phyloP scores from a whole-genome alignment of 2,113 vertebrate genomes.

The Cryptotis parvus region DNA sequence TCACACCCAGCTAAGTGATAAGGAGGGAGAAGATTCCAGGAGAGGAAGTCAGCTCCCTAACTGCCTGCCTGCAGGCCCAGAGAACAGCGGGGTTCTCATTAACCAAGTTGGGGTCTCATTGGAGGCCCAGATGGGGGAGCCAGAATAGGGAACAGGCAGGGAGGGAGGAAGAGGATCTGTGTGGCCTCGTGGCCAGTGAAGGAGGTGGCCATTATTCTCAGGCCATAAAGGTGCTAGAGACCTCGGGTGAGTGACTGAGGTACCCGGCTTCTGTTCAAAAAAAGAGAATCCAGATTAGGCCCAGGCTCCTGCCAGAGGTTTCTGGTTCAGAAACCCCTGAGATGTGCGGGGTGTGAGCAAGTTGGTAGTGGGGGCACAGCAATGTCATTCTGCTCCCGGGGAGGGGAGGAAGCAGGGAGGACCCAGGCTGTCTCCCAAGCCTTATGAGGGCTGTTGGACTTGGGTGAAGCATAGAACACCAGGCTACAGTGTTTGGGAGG shows the following conservation, averaged over 20 bases:
- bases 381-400: not conserved
- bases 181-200: rapidly evolving
- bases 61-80: not conserved
- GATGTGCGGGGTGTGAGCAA: not conserved
- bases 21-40: not conserved
- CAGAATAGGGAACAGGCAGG: not conserved
- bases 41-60: not conserved
- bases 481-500: too few relatives aligned
- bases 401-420: not conserved
- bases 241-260: not conserved
- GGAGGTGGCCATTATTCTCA: too few relatives aligned
- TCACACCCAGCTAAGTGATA: not conserved
- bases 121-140: not conserved
- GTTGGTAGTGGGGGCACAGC: not conserved
- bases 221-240: not conserved
- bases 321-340: not conserved
- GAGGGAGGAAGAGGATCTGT: not conserved
- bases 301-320: too few relatives aligned
- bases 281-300: not conserved
- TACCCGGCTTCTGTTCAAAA: not conserved
- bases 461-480: too few relatives aligned
- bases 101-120: not conserved
- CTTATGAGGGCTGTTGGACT: too few relatives aligned
- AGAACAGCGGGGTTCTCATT: not conserved
- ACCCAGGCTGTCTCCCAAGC: too few relatives aligned